Percentiles rank a stretch among this genome's conserved stretches.
Conservation (phyloP, 2,888 invertebrate genomes). For the Apamea anceps region DNA sequence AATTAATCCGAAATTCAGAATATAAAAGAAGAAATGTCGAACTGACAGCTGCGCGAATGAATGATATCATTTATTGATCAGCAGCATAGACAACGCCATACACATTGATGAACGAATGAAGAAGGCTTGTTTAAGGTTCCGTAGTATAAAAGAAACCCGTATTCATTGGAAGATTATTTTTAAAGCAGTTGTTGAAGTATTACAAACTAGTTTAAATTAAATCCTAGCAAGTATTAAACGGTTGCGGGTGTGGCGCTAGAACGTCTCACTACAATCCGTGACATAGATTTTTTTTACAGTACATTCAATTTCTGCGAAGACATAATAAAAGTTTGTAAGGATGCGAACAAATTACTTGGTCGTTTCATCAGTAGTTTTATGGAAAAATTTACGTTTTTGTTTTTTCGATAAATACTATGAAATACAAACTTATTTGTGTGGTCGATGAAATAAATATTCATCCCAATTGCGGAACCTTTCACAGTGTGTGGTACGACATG, state of each 20-base stretch:
- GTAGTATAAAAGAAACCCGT: neutral
- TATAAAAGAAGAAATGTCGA: neutral
- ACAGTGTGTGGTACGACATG: too few relatives aligned
- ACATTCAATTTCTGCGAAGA: too few relatives aligned
- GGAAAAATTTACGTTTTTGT: neutral
- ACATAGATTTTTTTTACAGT: too few relatives aligned
- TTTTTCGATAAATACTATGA: neutral
- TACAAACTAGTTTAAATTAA: too few relatives aligned
- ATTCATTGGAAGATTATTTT: neutral
- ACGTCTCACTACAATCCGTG: too few relatives aligned
- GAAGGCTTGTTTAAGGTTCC: neutral
- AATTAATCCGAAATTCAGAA: neutral
- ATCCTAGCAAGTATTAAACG: too few relatives aligned
- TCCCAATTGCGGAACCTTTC: neutral
- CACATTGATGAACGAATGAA: neutral
- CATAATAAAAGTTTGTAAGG: too few relatives aligned
- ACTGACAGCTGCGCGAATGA: constrained; percentile 7
- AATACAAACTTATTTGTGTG: too few relatives aligned
- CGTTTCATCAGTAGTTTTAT: neutral
- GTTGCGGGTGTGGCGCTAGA: too few relatives aligned
- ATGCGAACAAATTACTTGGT: too few relatives aligned
- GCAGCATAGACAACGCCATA: neutral
- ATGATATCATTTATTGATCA: neutral
- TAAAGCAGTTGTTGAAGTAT: too few relatives aligned
- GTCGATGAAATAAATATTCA: neutral